These are phyloP conservation scores for Cebidichthys violaceus DNA, from an alignment of 2,113 vertebrate genomes.

Conservation along the genomic window DNA sequence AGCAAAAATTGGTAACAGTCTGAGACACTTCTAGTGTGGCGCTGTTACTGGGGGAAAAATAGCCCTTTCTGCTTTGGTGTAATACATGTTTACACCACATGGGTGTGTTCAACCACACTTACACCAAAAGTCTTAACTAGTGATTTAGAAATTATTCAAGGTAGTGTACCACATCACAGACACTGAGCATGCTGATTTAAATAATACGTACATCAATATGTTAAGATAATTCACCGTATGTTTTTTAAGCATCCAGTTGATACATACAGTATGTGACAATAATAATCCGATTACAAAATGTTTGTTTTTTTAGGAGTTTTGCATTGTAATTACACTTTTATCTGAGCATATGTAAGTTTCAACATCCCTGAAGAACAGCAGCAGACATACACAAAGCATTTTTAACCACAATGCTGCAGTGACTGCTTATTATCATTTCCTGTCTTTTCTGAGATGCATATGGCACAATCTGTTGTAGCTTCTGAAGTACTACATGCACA, in stretches of 20 bases:
- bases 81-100: constrained; percentile 46
- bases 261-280: not conserved
- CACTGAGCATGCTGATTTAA: not conserved
- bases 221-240: not conserved
- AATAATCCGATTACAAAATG: not conserved
- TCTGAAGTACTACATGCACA: not conserved
- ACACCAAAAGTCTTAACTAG: not conserved
- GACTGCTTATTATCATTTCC: not conserved
- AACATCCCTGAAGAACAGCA: not conserved
- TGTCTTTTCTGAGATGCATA: not conserved
- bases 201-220: not conserved
- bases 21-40: not conserved
- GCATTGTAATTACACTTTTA: not conserved
- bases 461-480: not conserved
- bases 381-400: not conserved
- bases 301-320: not conserved
- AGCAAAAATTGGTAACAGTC: not conserved
- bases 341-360: not conserved
- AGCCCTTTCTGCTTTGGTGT: not conserved
- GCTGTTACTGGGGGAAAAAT: not conserved
- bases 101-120: constrained; percentile 16
- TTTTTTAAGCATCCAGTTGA: not conserved
- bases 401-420: not conserved
- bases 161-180: not conserved
- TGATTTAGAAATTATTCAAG: not conserved